Evolutionary conservation across 30 jellyfish, hydroid and myxozoan genomes (phyloP), one percentile per base, ranked within the genome.

Genomic region (Turritopsis rubra): DNA sequence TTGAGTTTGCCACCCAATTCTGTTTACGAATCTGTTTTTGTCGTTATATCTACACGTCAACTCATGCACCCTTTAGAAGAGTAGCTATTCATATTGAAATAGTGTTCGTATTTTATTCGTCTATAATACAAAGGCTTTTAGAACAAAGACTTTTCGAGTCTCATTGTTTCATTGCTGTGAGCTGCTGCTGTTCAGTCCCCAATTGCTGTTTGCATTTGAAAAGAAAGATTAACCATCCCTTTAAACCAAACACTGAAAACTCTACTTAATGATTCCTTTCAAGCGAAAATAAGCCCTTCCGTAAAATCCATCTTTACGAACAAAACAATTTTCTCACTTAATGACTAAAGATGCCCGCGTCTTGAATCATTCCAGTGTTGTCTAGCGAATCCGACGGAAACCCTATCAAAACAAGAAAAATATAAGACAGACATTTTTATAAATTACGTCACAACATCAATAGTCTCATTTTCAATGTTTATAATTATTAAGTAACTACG

Each of bases 281-380:
- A 41, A 13, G 60, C 60, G 5, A 41, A 41, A 41, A 13, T 41
- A 41, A 41, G 60, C 60, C 60, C 60, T 13, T 41, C 60, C 60
- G 60, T 13, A 41, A 41, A 41, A 41, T 13, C 60, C 60, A 13
- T 13, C 9, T 41, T 41, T 3, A 13, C 60, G 60, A 41, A 41
- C 60, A 5, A 41, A 41, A 41, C 9, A 41, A 41, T 41, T 13
- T 13, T 5, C 60, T 41, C 60, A 41, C 60, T 80, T 71, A 90
- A 73, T 90, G 97, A 75, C 95, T 86, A 85, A 90, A 90, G 60
- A 90, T 87, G 53, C 96, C 95, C 24, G 97, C 81, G 88, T 90
- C 97, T 85, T 81, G 89, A 75, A 90, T 80, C 72, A 91, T 89
- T 72, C 89, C 87, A 7, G 90, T 26, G 65, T 92, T 92, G 53